Conservation (phyloP, 2,888 invertebrate species). For the Branchipolynoe longqiensis region DNA sequence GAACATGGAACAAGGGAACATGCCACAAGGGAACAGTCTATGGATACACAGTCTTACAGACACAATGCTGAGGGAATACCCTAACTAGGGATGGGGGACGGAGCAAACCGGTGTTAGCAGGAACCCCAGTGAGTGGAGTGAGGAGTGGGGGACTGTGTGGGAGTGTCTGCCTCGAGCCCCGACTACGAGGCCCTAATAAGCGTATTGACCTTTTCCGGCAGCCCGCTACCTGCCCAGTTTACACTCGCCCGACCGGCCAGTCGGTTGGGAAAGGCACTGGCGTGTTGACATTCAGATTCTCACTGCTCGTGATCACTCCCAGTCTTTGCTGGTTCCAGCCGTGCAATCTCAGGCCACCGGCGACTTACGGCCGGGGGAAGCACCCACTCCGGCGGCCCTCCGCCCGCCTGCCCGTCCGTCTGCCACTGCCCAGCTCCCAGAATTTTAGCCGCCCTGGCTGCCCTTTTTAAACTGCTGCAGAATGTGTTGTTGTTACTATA, state of each 20-base stretch:
- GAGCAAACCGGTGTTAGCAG: too few species aligned
- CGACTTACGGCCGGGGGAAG: neutral
- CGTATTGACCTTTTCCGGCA: slow-evolving; percentile 38
- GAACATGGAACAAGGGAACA: too few species aligned
- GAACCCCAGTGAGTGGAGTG: too few species aligned
- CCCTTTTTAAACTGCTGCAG: too few species aligned
- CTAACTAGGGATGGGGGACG: too few species aligned
- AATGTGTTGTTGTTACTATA: too few species aligned
- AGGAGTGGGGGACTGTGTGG: too few species aligned
- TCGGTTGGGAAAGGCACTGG: neutral
- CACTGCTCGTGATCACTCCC: neutral
- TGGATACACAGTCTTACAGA: too few species aligned
- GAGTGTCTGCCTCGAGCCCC: too few species aligned
- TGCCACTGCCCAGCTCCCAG: neutral
- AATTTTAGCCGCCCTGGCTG: neutral
- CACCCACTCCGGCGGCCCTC: neutral
- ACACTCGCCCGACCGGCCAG: neutral
- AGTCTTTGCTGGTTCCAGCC: neutral
- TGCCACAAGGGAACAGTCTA: too few species aligned
- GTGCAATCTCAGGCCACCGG: neutral
- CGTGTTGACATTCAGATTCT: slow-evolving; percentile 19
- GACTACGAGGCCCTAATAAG: neutral
- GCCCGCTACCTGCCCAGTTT: neutral
- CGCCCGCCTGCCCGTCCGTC: neutral
- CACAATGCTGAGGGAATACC: too few species aligned